phyloP scores from a whole-genome alignment of 2,113 vertebrate species.

The Callopanchax toddi region DNA sequence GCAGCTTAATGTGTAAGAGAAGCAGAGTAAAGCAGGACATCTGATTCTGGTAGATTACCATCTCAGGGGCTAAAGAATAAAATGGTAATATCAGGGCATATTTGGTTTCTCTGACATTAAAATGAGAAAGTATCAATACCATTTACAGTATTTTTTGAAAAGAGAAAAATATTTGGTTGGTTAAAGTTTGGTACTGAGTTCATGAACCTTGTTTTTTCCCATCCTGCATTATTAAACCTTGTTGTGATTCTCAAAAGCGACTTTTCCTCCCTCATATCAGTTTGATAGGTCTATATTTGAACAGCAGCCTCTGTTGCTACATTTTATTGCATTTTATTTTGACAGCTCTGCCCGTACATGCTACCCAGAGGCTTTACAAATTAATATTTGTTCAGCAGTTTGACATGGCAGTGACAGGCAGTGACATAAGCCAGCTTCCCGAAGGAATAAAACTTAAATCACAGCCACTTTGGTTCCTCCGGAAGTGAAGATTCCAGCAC shows the following conservation, averaged over 20 bases:
- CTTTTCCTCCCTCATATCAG: neutral
- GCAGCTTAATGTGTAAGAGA: slow-evolving; percentile 6
- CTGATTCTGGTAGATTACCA: neutral
- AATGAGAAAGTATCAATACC: too few relatives aligned
- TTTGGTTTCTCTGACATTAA: neutral
- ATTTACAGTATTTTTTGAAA: too few relatives aligned
- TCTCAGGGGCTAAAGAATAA: neutral
- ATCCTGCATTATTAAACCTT: slow-evolving; percentile 5
- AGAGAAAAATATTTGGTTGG: too few relatives aligned
- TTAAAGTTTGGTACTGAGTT: neutral
- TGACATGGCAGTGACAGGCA: slow-evolving; percentile 10
- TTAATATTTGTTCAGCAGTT: slow-evolving; percentile 23
- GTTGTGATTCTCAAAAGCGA: neutral
- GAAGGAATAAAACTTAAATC: slow-evolving; percentile 1
- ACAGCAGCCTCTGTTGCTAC: neutral
- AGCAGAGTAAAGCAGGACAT: neutral
- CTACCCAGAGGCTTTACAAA: slow-evolving; percentile 19
- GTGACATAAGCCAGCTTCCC: slow-evolving; percentile 17
- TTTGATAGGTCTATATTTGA: neutral
- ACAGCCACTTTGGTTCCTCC: neutral
- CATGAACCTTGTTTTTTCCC: neutral
- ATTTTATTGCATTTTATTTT: slow-evolving; percentile 24
- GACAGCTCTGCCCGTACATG: neutral
- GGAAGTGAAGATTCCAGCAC: neutral
- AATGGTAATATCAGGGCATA: neutral